Conservation (phyloP, 2,888 invertebrate species). For the Augochlorella aurata region DNA sequence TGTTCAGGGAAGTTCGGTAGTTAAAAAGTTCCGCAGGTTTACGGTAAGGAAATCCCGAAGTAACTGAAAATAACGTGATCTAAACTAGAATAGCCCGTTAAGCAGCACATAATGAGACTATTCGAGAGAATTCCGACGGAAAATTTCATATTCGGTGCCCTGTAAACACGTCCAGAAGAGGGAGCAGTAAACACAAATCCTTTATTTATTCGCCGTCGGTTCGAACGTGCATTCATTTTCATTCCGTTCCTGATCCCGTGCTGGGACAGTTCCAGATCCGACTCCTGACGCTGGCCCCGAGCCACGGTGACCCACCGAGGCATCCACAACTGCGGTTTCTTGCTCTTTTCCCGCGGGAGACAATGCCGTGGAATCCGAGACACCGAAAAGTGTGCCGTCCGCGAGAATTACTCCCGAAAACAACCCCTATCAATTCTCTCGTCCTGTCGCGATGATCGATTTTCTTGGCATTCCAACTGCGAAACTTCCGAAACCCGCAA, state of each 20-base stretch:
- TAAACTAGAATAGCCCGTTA: background rate
- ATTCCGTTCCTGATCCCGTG: slow-evolving; percentile 50
- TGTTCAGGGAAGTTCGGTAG: background rate
- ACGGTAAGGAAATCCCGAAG: background rate
- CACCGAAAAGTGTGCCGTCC: slow-evolving; percentile 43
- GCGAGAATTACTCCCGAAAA: slow-evolving; percentile 52
- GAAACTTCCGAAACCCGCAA: slow-evolving; percentile 27
- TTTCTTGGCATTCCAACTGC: slow-evolving; percentile 32
- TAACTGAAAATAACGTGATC: background rate
- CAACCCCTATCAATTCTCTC: slow-evolving; percentile 47
- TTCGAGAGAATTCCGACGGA: slow-evolving; percentile 36
- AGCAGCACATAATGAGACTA: slow-evolving; percentile 20
- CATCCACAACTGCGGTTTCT: slow-evolving; percentile 60
- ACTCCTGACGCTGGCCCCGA: slow-evolving; percentile 56
- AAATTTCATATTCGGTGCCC: slow-evolving; percentile 26
- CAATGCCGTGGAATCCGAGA: slow-evolving; percentile 48
- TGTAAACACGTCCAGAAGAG: slow-evolving; percentile 11
- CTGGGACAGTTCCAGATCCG: slow-evolving; percentile 60
- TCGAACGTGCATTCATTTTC: slow-evolving; percentile 54
- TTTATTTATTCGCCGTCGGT: slow-evolving; percentile 49
- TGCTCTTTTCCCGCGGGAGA: slow-evolving; percentile 60
- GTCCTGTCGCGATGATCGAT: slow-evolving; percentile 43
- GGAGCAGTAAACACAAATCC: slow-evolving; percentile 49
- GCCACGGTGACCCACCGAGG: slow-evolving; percentile 57
- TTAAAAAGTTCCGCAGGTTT: background rate